Evolutionary conservation across 2,113 vertebrate species (phyloP).

Genomic region (Scopus umbretta): DNA sequence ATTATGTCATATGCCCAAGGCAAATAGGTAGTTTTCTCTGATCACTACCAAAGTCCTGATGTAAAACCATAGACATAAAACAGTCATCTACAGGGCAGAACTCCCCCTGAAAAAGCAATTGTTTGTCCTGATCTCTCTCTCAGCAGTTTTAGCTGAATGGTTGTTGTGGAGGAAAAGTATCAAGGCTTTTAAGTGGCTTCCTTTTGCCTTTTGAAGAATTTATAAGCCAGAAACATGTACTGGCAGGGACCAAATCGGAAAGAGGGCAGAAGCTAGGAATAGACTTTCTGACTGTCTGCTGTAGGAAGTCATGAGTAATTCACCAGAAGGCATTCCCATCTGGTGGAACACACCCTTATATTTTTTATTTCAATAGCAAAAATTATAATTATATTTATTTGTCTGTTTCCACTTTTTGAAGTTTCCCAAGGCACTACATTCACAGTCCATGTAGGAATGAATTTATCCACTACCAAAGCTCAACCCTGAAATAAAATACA

Average conservation of each 20-base stretch:
- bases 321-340: not conserved
- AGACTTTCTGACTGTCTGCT: not conserved
- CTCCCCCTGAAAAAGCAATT: not conserved
- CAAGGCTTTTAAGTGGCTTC: not conserved
- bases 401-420: not conserved
- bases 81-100: not conserved
- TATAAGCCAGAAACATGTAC: not conserved
- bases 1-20: conserved; percentile 10
- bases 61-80: not conserved
- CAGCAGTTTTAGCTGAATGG: not conserved
- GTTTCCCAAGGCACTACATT: not conserved
- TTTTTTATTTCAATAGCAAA: not conserved
- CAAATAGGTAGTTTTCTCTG: not conserved
- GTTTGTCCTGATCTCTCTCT: not conserved
- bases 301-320: not conserved
- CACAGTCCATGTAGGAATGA: not conserved
- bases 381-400: not conserved
- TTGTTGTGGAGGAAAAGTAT: not conserved
- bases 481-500: not conserved
- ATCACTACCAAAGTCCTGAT: not conserved
- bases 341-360: not conserved
- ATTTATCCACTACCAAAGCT: not conserved
- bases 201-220: not conserved
- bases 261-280: not conserved
- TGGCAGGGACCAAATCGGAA: not conserved